Evolutionary conservation across 2,113 vertebrate species (phyloP).

Genomic region (Eulemur rufifrons): DNA sequence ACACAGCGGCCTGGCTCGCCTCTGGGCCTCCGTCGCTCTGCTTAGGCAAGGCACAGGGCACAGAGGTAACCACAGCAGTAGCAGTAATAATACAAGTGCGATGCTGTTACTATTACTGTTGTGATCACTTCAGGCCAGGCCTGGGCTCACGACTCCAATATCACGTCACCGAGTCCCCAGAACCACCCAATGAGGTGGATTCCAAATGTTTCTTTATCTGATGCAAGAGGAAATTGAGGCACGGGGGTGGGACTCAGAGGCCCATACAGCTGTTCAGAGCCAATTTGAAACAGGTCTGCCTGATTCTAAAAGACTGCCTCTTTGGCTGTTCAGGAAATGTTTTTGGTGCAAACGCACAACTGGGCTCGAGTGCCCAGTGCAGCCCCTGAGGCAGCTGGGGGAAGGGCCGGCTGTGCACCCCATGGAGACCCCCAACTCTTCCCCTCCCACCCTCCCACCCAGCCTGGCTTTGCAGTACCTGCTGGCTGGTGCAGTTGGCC

Average conservation of each 20-base stretch:
- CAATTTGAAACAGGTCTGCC: background rate
- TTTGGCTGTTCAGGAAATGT: background rate
- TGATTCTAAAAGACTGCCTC: background rate
- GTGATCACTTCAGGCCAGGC: rapidly evolving
- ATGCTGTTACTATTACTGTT: rapidly evolving
- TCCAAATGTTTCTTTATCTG: background rate
- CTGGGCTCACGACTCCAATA: background rate
- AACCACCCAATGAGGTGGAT: background rate
- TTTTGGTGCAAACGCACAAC: background rate
- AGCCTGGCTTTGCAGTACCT: constrained; percentile 81
- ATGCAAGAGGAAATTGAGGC: background rate
- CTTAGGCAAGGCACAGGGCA: background rate
- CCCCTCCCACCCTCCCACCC: background rate
- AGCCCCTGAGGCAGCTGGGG: background rate
- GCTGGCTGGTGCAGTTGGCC: constrained; percentile 93
- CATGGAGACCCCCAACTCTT: background rate
- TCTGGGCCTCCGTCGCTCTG: background rate
- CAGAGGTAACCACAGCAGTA: rapidly evolving
- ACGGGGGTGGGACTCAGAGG: background rate
- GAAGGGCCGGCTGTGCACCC: background rate
- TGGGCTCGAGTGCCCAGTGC: background rate
- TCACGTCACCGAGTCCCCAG: background rate
- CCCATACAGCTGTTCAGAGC: background rate
- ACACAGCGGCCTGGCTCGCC: background rate
- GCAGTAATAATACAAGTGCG: rapidly evolving